Base-by-base conservation (phyloP, 2,888 invertebrate genomes). In the Deilephila elpenor region DNA sequence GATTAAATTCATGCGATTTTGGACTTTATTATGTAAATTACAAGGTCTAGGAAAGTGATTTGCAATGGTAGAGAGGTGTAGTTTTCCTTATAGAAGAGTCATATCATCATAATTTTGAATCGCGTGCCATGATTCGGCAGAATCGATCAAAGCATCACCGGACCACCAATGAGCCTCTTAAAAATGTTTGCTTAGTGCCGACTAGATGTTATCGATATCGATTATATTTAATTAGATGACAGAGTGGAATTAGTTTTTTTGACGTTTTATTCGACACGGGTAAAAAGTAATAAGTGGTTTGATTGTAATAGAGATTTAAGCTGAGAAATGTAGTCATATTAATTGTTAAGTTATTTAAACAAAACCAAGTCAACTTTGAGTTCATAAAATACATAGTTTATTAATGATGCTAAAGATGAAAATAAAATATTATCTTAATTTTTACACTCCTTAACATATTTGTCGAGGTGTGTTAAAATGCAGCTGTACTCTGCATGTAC, bases 51-150 rank as follows among this genome's bases (percentile, higher is more conserved):
- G 70, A 76, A 74, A 72, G 71, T 51, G 70, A 64, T 67, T 78
- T 75, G 25, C 76, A 75, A 73, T 74, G 73, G 80, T 78, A 76
- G 78, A 77, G n/a, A n/a, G 34, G 82, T 75, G 82, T 81, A 73
- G 73, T 78, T 72, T 76, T 25, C 51, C 51, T 34, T 83, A 82
- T 84, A 86, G 89, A 88, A 92, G 89, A 91, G 91, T 92, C 91
- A 89, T 93, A 94, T 94, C 92, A 92, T 91, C 90, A 88, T 93
- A 90, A 89, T 90, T 92, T 91, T 88, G 92, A 93, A 93, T 91
- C 93, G 93, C 93, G 93, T 93, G 93, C 93, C 90, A 83, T 94
- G 94, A 94, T 91, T 92, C 92, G 91, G 94, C 94, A 89, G 88
- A 89, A 90, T 91, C 88, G 85, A 89, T 93, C 91, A 92, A 92